phyloP scores from a whole-genome alignment of 30 jellyfish, hydroid and myxozoan genomes.

The Hydractinia symbiolongicarpus region DNA sequence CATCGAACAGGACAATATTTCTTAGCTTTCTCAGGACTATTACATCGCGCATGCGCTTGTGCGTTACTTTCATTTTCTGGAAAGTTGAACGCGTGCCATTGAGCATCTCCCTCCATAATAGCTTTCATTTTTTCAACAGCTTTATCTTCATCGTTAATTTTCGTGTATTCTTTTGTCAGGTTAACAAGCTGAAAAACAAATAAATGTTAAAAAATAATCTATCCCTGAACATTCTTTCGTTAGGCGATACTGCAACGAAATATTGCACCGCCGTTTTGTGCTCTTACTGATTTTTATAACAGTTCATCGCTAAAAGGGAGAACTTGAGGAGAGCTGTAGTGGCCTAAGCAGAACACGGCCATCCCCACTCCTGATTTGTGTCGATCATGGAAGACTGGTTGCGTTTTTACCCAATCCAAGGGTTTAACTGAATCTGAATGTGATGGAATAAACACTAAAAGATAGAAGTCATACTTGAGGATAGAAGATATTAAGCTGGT shows the following conservation, averaged over 20 bases:
- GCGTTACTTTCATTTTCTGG: slow-evolving; percentile 79
- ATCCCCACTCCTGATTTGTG: no score
- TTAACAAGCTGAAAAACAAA: slow-evolving; percentile 39
- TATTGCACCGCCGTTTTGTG: no score
- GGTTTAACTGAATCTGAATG: no score
- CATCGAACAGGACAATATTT: slow-evolving; percentile 85
- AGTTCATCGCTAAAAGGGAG: no score
- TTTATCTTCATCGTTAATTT: slow-evolving; percentile 33
- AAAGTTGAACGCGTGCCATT: slow-evolving; percentile 77
- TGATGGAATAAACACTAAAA: no score
- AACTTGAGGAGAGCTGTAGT: no score
- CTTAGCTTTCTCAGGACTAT: slow-evolving; percentile 46
- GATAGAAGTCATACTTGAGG: slow-evolving; percentile 43
- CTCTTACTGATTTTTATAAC: no score
- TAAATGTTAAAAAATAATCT: not conserved
- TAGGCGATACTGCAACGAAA: no score
- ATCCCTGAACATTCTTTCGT: no score
- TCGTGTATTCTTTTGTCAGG: slow-evolving; percentile 53
- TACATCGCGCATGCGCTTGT: slow-evolving; percentile 56
- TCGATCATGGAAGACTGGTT: no score
- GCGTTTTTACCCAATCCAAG: no score
- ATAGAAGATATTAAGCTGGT: slow-evolving; percentile 55
- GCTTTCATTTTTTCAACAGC: slow-evolving; percentile 58
- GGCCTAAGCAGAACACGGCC: no score
- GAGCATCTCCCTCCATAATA: slow-evolving; percentile 44